Percentiles rank a stretch among this genome's conserved stretches.
Conservation (phyloP, 2,888 invertebrate species). For the Sarcophaga rosellei region DNA sequence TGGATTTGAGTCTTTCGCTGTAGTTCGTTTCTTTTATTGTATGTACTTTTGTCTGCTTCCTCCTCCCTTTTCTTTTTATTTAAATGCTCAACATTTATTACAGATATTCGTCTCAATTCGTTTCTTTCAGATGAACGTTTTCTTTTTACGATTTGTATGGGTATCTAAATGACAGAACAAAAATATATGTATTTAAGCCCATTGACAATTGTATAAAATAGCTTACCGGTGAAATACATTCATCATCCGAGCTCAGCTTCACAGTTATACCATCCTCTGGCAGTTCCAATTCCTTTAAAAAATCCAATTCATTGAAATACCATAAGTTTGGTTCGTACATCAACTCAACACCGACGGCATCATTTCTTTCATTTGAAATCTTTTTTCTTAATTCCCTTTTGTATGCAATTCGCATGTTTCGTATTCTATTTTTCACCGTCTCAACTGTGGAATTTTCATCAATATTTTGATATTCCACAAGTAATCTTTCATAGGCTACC, state of each 20-base stretch:
- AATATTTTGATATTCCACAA: constrained; percentile 30
- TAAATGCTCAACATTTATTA: too few species aligned
- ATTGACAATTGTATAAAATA: too few species aligned
- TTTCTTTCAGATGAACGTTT: too few species aligned
- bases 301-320: constrained; percentile 32
- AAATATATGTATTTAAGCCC: too few species aligned
- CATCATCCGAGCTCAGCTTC: constrained; percentile 14
- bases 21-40: too few species aligned
- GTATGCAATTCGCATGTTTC: constrained; percentile 25
- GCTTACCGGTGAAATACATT: constrained; percentile 21
- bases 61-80: too few species aligned
- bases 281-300: constrained; percentile 23
- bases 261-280: background rate
- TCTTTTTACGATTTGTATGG: too few species aligned
- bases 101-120: too few species aligned
- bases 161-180: too few species aligned
- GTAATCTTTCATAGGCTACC: constrained; percentile 14
- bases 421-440: constrained; percentile 29
- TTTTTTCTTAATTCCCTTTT: constrained; percentile 30
- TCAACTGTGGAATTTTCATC: constrained; percentile 16
- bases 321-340: constrained; percentile 41
- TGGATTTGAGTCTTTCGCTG: too few species aligned
- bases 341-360: background rate
- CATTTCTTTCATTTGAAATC: constrained; percentile 17
- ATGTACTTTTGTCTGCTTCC: too few species aligned